These are phyloP conservation scores for Drosophila obscura DNA, from an alignment of 1,140 invertebrate species.

Conservation along the genomic window DNA sequence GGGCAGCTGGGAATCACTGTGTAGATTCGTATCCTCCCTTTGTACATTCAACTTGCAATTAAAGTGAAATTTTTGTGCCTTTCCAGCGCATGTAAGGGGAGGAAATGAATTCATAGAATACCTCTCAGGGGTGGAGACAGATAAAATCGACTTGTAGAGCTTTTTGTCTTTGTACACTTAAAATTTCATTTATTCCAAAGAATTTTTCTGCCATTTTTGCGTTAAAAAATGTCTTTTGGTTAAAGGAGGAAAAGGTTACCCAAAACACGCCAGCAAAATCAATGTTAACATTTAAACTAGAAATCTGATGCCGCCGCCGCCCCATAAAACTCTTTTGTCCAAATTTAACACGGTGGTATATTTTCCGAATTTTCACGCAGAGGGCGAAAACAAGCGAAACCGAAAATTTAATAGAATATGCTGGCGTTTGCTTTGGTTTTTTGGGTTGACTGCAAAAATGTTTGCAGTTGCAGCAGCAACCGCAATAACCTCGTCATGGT, in stretches of 20 bases:
- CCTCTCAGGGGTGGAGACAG: too few species aligned
- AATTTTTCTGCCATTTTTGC: neutral
- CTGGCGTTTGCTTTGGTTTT: conserved; percentile 6
- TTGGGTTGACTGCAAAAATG: conserved; percentile 37
- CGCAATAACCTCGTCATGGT: conserved; percentile 40
- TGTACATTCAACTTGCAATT: too few species aligned
- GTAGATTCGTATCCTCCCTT: too few species aligned
- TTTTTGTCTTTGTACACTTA: too few species aligned
- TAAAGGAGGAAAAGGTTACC: too few species aligned
- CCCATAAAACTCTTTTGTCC: neutral
- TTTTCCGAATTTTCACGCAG: conserved; percentile 26
- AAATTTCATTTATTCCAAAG: too few species aligned
- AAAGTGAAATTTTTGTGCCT: too few species aligned
- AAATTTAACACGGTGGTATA: conserved; percentile 1
- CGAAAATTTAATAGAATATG: conserved; percentile 39
- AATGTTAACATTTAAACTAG: conserved; percentile 23
- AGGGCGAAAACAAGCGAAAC: conserved; percentile 7
- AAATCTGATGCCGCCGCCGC: neutral
- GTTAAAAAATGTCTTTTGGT: too few species aligned
- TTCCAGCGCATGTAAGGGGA: too few species aligned
- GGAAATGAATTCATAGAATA: too few species aligned
- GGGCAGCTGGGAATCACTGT: too few species aligned
- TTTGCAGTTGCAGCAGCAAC: conserved; percentile 36
- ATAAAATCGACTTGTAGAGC: too few species aligned
- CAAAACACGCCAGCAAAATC: neutral